These are phyloP conservation scores for Chlamydotis undulata DNA, from an alignment of 2,113 vertebrate genomes.

Conservation along the genomic window DNA sequence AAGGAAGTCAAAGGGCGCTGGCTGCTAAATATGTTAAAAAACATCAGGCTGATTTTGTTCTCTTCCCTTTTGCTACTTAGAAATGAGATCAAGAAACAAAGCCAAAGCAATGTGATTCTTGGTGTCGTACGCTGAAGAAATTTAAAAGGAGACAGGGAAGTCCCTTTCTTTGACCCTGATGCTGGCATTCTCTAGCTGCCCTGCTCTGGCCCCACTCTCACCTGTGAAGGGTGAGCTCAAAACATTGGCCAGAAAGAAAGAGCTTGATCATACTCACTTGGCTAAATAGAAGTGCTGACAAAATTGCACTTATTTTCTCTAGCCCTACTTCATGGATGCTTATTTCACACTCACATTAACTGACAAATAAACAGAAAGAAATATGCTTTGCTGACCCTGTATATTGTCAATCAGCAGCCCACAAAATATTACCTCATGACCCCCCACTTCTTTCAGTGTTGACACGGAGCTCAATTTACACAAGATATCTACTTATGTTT, in stretches of 20 bases:
- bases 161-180: not conserved
- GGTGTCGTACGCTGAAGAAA: not conserved
- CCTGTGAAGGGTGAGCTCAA: not conserved
- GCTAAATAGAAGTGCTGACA: not conserved
- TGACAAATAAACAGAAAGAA: not conserved
- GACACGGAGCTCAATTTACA: not conserved
- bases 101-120: not conserved
- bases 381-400: not conserved
- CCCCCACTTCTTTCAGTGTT: not conserved
- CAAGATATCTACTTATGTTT: not conserved
- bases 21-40: conserved; percentile 12
- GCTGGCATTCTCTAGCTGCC: not conserved
- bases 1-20: conserved; percentile 40
- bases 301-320: rapidly evolving
- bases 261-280: not conserved
- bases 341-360: not conserved
- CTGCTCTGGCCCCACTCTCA: not conserved
- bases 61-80: not conserved
- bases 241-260: not conserved
- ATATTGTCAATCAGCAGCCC: not conserved
- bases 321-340: rapidly evolving
- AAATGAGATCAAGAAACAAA: not conserved
- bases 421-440: rapidly evolving
- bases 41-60: not conserved
- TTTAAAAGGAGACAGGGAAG: not conserved